Conservation (phyloP, 2,888 invertebrate species). For the Apeira syringaria region DNA sequence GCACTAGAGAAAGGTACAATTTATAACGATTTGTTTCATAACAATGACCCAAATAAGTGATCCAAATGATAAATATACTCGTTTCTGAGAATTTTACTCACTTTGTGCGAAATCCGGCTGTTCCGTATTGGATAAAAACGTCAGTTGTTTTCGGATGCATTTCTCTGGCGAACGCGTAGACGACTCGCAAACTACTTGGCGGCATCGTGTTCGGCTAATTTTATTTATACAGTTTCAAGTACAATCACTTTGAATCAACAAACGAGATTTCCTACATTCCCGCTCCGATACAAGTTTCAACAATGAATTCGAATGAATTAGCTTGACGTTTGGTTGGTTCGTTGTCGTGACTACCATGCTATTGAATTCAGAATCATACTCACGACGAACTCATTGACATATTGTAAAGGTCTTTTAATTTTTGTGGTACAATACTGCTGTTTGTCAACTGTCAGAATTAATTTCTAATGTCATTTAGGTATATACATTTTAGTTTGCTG, state of each 20-base stretch:
- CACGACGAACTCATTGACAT: too few species aligned
- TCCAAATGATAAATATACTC: slow-evolving; percentile 31
- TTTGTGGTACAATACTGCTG: too few species aligned
- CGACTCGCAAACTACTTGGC: slow-evolving; percentile 85
- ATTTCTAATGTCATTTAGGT: too few species aligned
- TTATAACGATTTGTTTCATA: slow-evolving; percentile 37
- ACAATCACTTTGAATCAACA: slow-evolving; percentile 79
- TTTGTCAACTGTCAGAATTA: too few species aligned
- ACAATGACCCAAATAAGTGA: slow-evolving; percentile 36
- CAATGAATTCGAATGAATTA: too few species aligned
- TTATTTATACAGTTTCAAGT: slow-evolving; percentile 72
- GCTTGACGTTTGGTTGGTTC: too few species aligned
- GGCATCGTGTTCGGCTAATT: slow-evolving; percentile 74
- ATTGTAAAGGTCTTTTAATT: too few species aligned
- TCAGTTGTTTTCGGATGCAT: slow-evolving; percentile 89
- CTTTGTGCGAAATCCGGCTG: slow-evolving; percentile 93
- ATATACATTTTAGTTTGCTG: too few species aligned
- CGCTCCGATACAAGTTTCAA: slow-evolving; percentile 54
- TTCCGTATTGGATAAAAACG: slow-evolving; percentile 90
- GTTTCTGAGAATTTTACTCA: slow-evolving; percentile 69
- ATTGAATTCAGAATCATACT: too few species aligned
- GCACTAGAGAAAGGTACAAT: slow-evolving; percentile 46
- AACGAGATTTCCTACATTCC: slow-evolving; percentile 77
- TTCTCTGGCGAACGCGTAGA: slow-evolving; percentile 91
- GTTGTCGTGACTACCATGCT: too few species aligned